phyloP scores from a whole-genome alignment of 2,888 invertebrate genomes.

The Dasypogon diadema region DNA sequence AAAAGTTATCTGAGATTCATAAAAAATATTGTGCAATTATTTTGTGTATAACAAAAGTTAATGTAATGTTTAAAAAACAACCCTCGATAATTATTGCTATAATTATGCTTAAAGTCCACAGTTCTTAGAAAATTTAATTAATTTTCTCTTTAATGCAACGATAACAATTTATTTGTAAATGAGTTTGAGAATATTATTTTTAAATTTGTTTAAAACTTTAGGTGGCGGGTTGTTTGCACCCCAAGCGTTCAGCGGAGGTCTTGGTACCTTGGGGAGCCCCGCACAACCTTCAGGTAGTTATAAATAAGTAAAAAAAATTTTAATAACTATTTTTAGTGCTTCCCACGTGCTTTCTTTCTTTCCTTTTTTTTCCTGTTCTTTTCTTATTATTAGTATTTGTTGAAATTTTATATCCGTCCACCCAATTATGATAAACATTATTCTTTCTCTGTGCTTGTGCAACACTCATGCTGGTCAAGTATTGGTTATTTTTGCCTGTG shows the following conservation, averaged over 20 bases:
- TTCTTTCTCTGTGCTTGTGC: too few species aligned
- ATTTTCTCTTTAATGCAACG: background rate
- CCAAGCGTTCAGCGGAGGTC: slow-evolving; percentile 64
- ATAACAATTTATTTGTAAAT: background rate
- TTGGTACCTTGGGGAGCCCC: slow-evolving; percentile 69
- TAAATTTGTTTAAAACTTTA: slow-evolving; percentile 54
- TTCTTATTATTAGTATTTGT: too few species aligned
- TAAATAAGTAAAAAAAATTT: slow-evolving; percentile 44
- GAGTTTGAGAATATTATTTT: background rate
- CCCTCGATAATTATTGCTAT: too few species aligned
- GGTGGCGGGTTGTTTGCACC: slow-evolving; percentile 69
- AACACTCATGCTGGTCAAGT: too few species aligned
- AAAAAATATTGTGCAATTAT: background rate
- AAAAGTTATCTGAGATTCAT: background rate
- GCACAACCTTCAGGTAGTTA: slow-evolving; percentile 61
- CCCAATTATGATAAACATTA: too few species aligned
- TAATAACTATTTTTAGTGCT: slow-evolving; percentile 10
- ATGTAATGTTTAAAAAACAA: too few species aligned
- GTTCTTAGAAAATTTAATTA: too few species aligned
- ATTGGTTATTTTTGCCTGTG: too few species aligned
- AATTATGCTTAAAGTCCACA: too few species aligned
- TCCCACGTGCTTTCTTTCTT: background rate
- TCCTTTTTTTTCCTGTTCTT: background rate
- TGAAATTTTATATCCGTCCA: too few species aligned
- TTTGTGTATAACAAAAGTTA: background rate